Conservation (phyloP, 2,888 invertebrate species). For the Leptopilina syphax region DNA sequence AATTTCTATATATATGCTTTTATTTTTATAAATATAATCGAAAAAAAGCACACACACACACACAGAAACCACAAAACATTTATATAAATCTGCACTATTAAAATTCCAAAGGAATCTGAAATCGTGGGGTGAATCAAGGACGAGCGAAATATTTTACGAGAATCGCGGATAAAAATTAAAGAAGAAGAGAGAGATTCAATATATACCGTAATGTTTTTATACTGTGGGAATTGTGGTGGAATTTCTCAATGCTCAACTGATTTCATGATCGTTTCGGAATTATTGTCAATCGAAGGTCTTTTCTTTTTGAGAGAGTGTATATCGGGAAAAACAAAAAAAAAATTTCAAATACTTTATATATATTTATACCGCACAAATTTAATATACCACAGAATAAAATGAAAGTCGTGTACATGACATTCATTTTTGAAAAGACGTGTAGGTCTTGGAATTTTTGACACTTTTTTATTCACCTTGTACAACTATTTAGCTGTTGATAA, state of each 20-base stretch:
- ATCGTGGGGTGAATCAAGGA: conserved; percentile 32
- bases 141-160: conserved; percentile 20
- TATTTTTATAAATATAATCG: neutral
- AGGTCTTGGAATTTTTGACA: no score
- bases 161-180: conserved; percentile 30
- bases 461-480: no score
- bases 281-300: neutral
- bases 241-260: conserved; percentile 19
- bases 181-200: conserved; percentile 21
- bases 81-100: neutral
- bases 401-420: no score
- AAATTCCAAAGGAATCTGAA: conserved; percentile 16
- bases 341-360: neutral
- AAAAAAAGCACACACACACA: neutral
- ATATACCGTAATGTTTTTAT: conserved; percentile 22
- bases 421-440: no score
- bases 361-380: neutral
- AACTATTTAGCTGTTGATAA: no score
- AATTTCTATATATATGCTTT: conserved; percentile 7
- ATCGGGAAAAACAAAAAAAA: neutral
- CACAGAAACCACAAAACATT: neutral
- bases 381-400: no score
- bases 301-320: no score
- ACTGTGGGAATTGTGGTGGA: conserved; percentile 35
- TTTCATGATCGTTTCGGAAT: conserved; percentile 30